phyloP scores from a whole-genome alignment of 2,797 vertebrate species.

The Sphenodon punctatus region DNA sequence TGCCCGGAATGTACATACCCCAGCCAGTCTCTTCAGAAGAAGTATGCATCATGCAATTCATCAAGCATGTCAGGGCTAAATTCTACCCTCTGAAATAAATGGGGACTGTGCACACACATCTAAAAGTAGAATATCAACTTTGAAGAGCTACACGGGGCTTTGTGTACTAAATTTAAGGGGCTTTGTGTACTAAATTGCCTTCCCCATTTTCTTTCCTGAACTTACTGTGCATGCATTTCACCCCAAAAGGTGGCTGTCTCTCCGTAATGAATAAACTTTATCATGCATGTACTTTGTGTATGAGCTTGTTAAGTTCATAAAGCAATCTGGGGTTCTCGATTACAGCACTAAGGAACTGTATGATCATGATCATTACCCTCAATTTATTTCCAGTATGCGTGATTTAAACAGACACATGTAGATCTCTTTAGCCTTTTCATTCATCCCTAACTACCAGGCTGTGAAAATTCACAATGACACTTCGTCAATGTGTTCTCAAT shows the following conservation, averaged over 20 bases:
- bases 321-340: neutral
- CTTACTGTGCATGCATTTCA: neutral
- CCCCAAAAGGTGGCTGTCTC: neutral
- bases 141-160: neutral
- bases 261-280: neutral
- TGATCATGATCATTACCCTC: neutral
- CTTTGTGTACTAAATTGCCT: neutral
- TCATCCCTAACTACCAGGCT: neutral
- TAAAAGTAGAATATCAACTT: neutral
- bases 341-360: neutral
- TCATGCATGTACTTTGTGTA: neutral
- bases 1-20: no score
- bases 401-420: neutral
- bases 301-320: neutral
- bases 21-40: neutral
- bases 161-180: neutral
- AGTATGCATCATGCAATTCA: rapidly evolving
- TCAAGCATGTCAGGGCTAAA: no score
- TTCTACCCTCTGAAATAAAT: no score
- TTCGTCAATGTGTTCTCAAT: neutral
- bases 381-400: neutral
- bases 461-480: neutral
- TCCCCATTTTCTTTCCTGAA: neutral
- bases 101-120: neutral
- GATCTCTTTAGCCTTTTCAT: neutral